Evolutionary conservation across 2,113 vertebrate genomes (phyloP), one percentile per base, ranked within the genome.

Genomic region (Albula goreensis): DNA sequence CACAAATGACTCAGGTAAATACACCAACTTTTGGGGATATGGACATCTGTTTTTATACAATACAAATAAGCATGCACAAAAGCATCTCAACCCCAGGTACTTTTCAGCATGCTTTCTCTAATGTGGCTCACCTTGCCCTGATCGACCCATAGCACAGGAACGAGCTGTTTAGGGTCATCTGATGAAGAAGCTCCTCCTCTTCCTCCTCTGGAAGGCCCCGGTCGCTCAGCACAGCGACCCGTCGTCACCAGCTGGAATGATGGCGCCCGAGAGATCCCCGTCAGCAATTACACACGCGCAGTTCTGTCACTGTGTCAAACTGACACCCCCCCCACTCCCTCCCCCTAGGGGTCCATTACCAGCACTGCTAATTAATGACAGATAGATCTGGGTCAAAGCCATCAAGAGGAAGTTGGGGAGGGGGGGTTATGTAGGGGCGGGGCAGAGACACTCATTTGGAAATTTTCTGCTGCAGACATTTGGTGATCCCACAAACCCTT

Each of bases 281-380:
- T 74, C 8, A 22, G n/a, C 70, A 31, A 5, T 2, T 8, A 74
- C 17, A 74, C 70, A 74, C n/a, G n/a, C 53, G 25, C 78, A 4
- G 51, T 82, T 80, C 25, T 22, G 56, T 66, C 52, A 19, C 83
- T 49, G n/a, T 56, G 48, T n/a, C 83, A 60, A 48, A 48, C 52
- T 15, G 77, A 63, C 77, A 60, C 51, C n/a, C 41, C 57, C 57
- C 57, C 57, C 3, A 3, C 57, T 15, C 57, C 57, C 60, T 5
- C 15, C 60, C 17, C 60, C 19, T 19, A 3, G 57, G 50, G 82
- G 48, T 50, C 13, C 70, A 17, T 80, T 83, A 83, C 57, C 82
- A 80, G 79, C 63, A 74, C 70, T 53, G 49, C 31, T 88, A 84
- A 86, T 86, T 84, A 88, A 84, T 84, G 82, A 84, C 87, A 78